Conservation (phyloP, 2,888 invertebrate species). For the Hecatera dysodea region DNA sequence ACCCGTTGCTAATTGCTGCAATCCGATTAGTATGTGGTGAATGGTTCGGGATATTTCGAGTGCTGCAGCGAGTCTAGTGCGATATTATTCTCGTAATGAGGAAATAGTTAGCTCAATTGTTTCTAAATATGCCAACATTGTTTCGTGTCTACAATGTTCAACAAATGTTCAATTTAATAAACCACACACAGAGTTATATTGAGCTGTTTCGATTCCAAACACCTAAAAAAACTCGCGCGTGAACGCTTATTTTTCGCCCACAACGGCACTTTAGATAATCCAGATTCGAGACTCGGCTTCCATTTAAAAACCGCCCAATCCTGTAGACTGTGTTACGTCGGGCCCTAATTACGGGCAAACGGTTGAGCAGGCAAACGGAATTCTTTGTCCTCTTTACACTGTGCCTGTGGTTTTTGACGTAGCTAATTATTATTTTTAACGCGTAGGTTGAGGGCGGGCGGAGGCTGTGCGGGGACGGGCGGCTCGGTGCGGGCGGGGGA, state of each 20-base stretch:
- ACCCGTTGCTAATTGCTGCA: conserved; percentile 61
- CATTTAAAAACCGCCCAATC: conserved; percentile 40
- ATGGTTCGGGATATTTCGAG: conserved; percentile 38
- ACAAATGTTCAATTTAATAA: background rate
- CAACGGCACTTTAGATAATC: conserved; percentile 35
- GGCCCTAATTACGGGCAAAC: conserved; percentile 51
- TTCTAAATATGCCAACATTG: background rate
- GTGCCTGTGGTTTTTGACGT: conserved; percentile 62
- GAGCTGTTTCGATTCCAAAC: background rate
- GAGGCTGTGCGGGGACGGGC: conserved; percentile 16
- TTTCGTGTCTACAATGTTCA: too few species aligned
- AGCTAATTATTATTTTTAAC: conserved; percentile 69
- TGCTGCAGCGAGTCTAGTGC: conserved; percentile 10
- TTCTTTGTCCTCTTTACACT: conserved; percentile 62
- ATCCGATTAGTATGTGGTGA: conserved; percentile 56
- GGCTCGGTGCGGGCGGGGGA: conserved; percentile 32
- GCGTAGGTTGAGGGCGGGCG: conserved; percentile 59
- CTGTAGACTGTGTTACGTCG: conserved; percentile 26
- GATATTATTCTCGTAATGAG: conserved; percentile 16
- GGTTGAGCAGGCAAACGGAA: conserved; percentile 43
- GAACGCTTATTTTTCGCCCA: conserved; percentile 24
- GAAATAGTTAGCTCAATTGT: background rate
- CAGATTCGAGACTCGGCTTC: conserved; percentile 20
- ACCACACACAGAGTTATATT: background rate
- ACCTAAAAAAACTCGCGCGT: background rate